Evolutionary conservation across 2,888 invertebrate species (phyloP).

Genomic region (Epistrophe eligans): DNA sequence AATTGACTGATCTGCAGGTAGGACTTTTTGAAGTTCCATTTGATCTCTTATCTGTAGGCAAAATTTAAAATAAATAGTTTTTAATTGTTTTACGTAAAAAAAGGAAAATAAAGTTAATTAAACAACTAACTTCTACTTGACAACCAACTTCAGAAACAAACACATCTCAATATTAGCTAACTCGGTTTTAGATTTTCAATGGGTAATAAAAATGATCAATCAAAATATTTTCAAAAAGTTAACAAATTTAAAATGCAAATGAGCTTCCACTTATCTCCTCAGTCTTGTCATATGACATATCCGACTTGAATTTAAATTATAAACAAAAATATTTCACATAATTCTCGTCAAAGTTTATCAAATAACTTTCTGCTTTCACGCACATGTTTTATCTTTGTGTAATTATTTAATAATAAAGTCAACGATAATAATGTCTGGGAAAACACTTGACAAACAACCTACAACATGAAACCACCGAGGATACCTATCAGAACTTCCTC

Average conservation of each 20-base stretch:
- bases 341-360: neutral
- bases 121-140: neutral
- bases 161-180: no score
- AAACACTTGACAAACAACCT: conserved; percentile 41
- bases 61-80: neutral
- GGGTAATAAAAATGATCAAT: neutral
- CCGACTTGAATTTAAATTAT: neutral
- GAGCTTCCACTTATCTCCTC: neutral
- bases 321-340: neutral
- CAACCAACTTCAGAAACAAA: neutral
- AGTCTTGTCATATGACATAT: neutral
- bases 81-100: neutral
- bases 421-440: conserved; percentile 29
- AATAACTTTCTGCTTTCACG: conserved; percentile 9
- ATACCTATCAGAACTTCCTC: conserved; percentile 3
- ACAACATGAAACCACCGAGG: conserved; percentile 21
- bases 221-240: neutral
- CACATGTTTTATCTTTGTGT: conserved; percentile 34
- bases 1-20: conserved; percentile 86
- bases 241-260: neutral
- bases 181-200: neutral
- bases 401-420: conserved; percentile 52
- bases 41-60: conserved; percentile 85
- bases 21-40: conserved; percentile 85
- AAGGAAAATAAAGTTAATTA: neutral